Evolutionary conservation across 2,888 invertebrate genomes (phyloP).

Genomic region (Pristionchus mayeri): DNA sequence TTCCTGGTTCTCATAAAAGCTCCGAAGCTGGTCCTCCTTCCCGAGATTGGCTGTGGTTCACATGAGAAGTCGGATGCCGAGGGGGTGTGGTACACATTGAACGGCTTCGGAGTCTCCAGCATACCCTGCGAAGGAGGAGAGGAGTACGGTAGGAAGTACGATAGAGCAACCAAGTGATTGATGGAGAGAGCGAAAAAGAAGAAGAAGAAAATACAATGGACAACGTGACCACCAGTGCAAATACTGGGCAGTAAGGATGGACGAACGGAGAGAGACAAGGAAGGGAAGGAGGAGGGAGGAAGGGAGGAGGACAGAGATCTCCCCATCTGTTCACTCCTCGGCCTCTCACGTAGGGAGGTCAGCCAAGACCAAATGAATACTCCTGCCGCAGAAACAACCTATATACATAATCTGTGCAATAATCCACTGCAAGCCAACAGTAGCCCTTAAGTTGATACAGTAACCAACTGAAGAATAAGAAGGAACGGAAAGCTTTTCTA

Average conservation of each 20-base stretch:
- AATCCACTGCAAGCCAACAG: neutral
- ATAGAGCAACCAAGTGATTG: neutral
- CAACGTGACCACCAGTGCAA: neutral
- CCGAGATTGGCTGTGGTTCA: neutral
- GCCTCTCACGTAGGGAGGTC: neutral
- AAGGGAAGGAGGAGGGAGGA: neutral
- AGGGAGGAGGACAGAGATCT: constrained; percentile 8
- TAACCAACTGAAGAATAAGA: neutral
- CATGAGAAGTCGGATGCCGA: neutral
- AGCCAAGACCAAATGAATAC: neutral
- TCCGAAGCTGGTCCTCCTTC: constrained; percentile 5
- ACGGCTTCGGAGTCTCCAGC: constrained; percentile 57
- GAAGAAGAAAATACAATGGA: neutral
- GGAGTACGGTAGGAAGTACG: neutral
- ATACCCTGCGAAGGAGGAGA: constrained; percentile 44
- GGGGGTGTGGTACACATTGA: constrained; percentile 56
- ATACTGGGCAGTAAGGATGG: neutral
- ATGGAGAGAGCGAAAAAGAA: neutral
- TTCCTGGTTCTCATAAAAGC: constrained; percentile 42
- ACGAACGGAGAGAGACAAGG: constrained; percentile 6
- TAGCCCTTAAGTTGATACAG: constrained; percentile 24
- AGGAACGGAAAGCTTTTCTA: neutral
- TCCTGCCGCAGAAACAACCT: neutral
- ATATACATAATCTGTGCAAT: constrained; percentile 14
- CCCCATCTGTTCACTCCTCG: neutral